Evolutionary conservation across 2,113 vertebrate species (phyloP).

Genomic region (Cariama cristata): DNA sequence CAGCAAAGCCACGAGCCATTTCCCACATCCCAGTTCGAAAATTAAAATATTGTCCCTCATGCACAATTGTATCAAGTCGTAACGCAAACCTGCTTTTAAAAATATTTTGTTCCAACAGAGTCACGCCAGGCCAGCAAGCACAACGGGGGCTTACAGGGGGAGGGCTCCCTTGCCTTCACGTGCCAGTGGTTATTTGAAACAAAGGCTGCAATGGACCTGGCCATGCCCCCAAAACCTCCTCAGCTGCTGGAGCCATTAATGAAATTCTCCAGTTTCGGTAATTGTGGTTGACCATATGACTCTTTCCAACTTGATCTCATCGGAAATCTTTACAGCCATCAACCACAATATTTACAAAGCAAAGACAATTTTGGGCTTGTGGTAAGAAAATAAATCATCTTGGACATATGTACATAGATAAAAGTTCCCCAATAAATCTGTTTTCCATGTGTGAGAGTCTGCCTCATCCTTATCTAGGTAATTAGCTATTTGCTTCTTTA

Average conservation of each 20-base stretch:
- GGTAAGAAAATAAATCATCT: conserved; percentile 35
- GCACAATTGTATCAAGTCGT: background rate
- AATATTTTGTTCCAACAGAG: background rate
- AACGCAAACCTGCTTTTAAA: background rate
- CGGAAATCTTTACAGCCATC: conserved; percentile 22
- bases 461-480: conserved; percentile 4
- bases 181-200: background rate
- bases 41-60: background rate
- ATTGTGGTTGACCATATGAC: background rate
- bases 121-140: background rate
- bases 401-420: conserved; percentile 20
- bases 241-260: background rate
- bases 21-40: background rate
- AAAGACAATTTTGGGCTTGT: background rate
- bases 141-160: fast-evolving
- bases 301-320: background rate
- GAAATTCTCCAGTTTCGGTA: background rate
- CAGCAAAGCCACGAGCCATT: background rate
- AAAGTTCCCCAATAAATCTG: conserved; percentile 50
- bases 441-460: background rate
- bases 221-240: background rate
- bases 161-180: background rate
- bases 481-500: conserved; percentile 20
- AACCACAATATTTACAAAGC: conserved; percentile 49
- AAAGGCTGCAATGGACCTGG: background rate